Evolutionary conservation across 1,140 invertebrate genomes (phyloP).

Genomic region (Sogatella furcifera): DNA sequence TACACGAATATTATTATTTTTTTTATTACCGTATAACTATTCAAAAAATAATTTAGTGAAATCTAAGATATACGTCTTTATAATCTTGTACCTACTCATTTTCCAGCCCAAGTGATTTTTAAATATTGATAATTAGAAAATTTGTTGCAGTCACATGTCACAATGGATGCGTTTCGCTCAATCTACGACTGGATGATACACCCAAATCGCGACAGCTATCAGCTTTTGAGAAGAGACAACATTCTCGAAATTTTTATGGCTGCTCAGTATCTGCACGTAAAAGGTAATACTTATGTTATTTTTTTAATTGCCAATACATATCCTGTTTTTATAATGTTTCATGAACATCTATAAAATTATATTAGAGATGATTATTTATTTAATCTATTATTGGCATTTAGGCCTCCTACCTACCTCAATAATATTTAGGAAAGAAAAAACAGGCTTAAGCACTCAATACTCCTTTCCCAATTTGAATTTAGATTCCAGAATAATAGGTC

Average conservation of each 20-base stretch:
- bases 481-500: no score
- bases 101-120: neutral
- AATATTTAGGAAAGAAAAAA: no score
- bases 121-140: no score
- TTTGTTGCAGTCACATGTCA: conserved; percentile 36
- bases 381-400: no score
- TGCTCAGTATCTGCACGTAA: conserved; percentile 50
- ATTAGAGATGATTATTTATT: no score
- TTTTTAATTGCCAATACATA: no score
- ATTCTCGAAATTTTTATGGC: conserved; percentile 56
- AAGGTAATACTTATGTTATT: conserved; percentile 35
- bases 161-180: conserved; percentile 46
- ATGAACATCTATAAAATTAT: no score
- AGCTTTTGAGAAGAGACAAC: conserved; percentile 46
- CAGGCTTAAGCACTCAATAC: no score
- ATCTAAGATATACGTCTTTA: neutral
- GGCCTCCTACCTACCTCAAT: no score
- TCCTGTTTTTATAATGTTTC: no score
- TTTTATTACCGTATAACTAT: no score
- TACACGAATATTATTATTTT: neutral
- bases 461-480: no score
- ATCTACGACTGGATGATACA: conserved; percentile 68
- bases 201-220: conserved; percentile 41
- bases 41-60: neutral
- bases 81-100: neutral